Percentiles rank a stretch among this genome's conserved stretches.
These are phyloP conservation scores for Coelopa frigida DNA, from an alignment of 1,140 invertebrate species.

Conservation along the genomic window DNA sequence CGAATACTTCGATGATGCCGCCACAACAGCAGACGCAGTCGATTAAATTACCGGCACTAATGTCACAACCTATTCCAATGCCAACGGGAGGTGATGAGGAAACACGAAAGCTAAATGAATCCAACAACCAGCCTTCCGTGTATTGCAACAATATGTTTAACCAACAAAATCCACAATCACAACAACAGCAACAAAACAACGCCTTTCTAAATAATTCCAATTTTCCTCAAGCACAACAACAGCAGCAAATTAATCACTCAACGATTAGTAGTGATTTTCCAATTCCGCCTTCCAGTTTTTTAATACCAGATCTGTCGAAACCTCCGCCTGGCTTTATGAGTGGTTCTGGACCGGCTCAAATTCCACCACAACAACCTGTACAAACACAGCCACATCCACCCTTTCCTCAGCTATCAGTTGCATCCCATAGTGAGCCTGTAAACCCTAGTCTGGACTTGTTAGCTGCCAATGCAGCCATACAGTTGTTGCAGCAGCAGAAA, in stretches of 20 bases:
- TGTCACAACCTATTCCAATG: slow-evolving; percentile 25
- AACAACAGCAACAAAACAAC: not conserved
- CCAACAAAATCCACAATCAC: no score
- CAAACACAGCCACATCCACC: slow-evolving; percentile 20
- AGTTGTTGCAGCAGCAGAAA: slow-evolving; percentile 39
- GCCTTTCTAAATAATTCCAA: not conserved
- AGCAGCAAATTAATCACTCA: slow-evolving; percentile 6
- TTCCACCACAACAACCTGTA: slow-evolving; percentile 15
- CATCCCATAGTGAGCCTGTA: not conserved
- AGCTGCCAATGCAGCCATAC: slow-evolving; percentile 36
- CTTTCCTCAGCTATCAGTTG: slow-evolving; percentile 12
- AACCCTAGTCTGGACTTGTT: slow-evolving; percentile 29
- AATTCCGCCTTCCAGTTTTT: slow-evolving; percentile 46
- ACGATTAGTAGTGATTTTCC: slow-evolving; percentile 1
- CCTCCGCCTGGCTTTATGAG: slow-evolving; percentile 73
- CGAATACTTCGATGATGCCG: slow-evolving; percentile 14
- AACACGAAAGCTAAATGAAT: no score
- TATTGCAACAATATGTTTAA: no score
- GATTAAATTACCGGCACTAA: slow-evolving; percentile 41
- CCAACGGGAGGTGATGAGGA: no score
- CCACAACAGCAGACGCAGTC: slow-evolving; percentile 16
- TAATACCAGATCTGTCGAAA: slow-evolving; percentile 73
- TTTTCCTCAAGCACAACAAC: slow-evolving; percentile 17
- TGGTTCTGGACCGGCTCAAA: slow-evolving; percentile 21
- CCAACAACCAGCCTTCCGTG: no score